A percentile compares a stretch with the other conserved stretches of the same genome.
Evolutionary conservation across 2,888 invertebrate genomes (phyloP).

Genomic region (Drosophila phalerata): DNA sequence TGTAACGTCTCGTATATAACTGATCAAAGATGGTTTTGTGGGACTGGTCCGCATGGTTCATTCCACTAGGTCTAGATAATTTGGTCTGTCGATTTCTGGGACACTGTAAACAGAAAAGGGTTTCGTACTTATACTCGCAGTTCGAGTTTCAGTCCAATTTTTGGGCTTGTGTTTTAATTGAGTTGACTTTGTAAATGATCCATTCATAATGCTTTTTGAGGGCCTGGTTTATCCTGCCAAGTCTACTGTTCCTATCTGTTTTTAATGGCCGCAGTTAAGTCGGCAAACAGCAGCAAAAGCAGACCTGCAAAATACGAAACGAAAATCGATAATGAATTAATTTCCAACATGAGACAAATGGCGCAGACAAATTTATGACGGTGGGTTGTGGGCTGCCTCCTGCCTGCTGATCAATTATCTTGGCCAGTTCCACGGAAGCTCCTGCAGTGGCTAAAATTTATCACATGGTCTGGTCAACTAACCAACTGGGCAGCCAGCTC

Average conservation of each 20-base stretch:
- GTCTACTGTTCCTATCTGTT: conserved; percentile 34
- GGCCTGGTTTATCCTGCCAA: conserved; percentile 42
- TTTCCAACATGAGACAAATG: conserved; percentile 68
- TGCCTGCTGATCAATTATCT: conserved; percentile 13
- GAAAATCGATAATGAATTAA: conserved; percentile 78
- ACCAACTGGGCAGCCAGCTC: neutral
- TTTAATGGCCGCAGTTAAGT: conserved; percentile 50
- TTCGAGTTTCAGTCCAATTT: conserved; percentile 34
- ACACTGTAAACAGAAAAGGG: conserved; percentile 34
- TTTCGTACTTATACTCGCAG: conserved; percentile 26
- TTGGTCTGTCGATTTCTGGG: neutral
- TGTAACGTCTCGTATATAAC: too few relatives aligned
- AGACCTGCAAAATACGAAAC: conserved; percentile 39
- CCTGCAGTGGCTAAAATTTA: conserved; percentile 44
- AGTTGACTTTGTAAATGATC: conserved; percentile 77
- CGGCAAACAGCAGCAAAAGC: conserved; percentile 16
- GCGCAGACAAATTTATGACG: conserved; percentile 73
- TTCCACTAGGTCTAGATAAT: too few relatives aligned
- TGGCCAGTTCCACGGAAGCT: conserved; percentile 10
- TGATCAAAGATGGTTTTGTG: neutral
- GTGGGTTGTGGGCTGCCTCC: conserved; percentile 36
- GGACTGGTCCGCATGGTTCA: neutral
- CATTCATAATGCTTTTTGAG: conserved; percentile 73
- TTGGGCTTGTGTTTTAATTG: conserved; percentile 70
- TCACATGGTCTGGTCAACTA: conserved; percentile 31